Percentiles rank a stretch among this genome's conserved stretches.
Conservation (phyloP, 2,797 vertebrate genomes). For the Clarias laeviceps region DNA sequence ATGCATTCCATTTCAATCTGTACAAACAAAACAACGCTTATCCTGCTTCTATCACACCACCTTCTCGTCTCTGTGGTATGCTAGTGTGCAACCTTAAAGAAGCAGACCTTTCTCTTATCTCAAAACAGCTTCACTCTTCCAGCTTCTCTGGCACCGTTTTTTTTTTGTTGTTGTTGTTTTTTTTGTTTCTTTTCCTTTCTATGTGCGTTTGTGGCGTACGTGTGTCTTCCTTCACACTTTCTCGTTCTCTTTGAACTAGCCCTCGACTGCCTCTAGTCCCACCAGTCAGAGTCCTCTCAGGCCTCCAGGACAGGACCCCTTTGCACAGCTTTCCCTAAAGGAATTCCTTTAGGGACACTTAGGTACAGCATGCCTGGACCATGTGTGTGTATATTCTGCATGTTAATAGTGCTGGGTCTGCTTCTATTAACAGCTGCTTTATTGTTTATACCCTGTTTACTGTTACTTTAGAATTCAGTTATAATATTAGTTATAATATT, state of each 20-base stretch:
- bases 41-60: constrained; percentile 31
- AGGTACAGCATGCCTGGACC: constrained; percentile 76
- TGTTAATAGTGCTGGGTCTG: constrained; percentile 36
- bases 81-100: constrained; percentile 12
- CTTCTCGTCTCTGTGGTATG: constrained; percentile 42
- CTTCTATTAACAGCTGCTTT: constrained; percentile 17
- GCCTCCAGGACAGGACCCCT: constrained; percentile 87
- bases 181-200: constrained; percentile 31
- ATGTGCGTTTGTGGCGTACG: constrained; percentile 12
- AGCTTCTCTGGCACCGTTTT: constrained; percentile 26
- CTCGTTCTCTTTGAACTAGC: constrained; percentile 84
- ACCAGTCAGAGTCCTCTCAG: constrained; percentile 91
- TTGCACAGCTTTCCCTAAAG: constrained; percentile 91
- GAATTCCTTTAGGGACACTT: constrained; percentile 91
- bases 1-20: constrained; percentile 37
- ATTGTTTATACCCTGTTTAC: constrained; percentile 5
- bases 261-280: constrained; percentile 87
- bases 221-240: constrained; percentile 77
- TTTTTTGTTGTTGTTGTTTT: background rate
- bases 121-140: constrained; percentile 7
- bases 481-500: no score
- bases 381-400: constrained; percentile 44
- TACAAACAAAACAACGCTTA: constrained; percentile 49
- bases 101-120: constrained; percentile 50
- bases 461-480: background rate